Base-by-base conservation (phyloP, 37 sponge, comb jelly and placozoan species). In the Crambe crambe region DNA sequence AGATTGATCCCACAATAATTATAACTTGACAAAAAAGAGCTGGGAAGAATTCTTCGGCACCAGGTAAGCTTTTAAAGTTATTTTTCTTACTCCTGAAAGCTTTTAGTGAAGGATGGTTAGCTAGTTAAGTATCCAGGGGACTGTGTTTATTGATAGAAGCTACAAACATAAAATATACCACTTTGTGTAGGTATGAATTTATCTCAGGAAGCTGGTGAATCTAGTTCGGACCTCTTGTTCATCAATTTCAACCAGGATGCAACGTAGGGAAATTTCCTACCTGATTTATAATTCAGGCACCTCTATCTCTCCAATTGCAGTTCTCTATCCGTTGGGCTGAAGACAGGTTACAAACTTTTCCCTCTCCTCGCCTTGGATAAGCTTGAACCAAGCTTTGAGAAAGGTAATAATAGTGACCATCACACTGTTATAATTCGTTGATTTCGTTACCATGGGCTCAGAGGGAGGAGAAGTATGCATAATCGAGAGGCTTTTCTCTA, bases 401-500 rank as follows among this genome's bases (percentile, higher is more conserved):
- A 87, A 80, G 87, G 87, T 81, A 68, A 71, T 32, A 5, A 2
- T n/a, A n/a, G n/a, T n/a, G n/a, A n/a, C n/a, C n/a, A n/a, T n/a
- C n/a, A n/a, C n/a, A n/a, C n/a, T n/a, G n/a, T n/a, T n/a, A n/a
- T n/a, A n/a, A n/a, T n/a, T 17, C 30, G 35, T 31, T 8, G 15
- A 18, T 26, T 40, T 38, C 2, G 22, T 22, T 36, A 4, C 8
- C 51, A 22, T 5, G 31, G 37, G 4, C 10, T 15, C 86, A 82
- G 82, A 89, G 54, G 99, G 96, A 31, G 92, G 84, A 23, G 97
- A 96, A 25, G 89, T 91, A 15, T 92, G 90, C 56, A 91, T 99
- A 35, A 83, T 96, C 51, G 99, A 96, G 78, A 81, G 99, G 56
- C 76, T 99, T 29, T 99, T 99, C 76, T 86, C 92, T 57, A 97